Evolutionary conservation across 2,888 invertebrate genomes (phyloP), one percentile per base, ranked within the genome.

Genomic region (Heteromurus nitidus): DNA sequence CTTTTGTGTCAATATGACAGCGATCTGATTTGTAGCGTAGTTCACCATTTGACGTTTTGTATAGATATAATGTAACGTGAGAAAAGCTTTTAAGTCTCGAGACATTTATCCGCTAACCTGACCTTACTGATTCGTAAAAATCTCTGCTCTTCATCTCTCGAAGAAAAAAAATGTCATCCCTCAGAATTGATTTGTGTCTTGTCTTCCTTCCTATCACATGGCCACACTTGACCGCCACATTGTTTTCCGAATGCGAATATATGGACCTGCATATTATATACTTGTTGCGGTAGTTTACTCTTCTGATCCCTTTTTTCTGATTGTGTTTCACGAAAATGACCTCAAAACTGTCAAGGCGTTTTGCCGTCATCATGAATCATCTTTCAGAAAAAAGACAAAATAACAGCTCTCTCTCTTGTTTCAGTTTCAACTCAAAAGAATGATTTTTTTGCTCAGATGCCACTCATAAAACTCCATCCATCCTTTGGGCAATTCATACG

Each of bases 301-400:
- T n/a, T n/a, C n/a, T 50, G 67, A 58, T 70, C 36, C 36, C 31
- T 31, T 73, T n/a, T 73, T 73, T 73, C 64, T 62, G 24, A 73
- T 47, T 73, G 62, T 58, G 36, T 36, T 50, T 64, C 64, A 26
- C 26, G 0, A 60, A 16, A 68, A 68, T 68, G 76, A 76, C 76
- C 76, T 76, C 76, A 42, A 42, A 76, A 50, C 76, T 76, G 76
- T 76, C 76, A 76, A 53, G 67, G 55, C 64, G 55, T 60, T 76
- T 76, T 76, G 67, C 76, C 31, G 44, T 64, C 60, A 68, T 60
- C 76, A 76, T 76, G 76, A 76, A 76, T 76, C 76, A 76, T 76
- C 75, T 75, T 67, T 67, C 28, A 60, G 44, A 44, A 68, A 67
- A 76, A 68, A 60, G 67, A 68, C 2, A 47, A 18, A 67, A 28